These are phyloP conservation scores for Campylomormyrus numenius DNA, from an alignment of 2,113 vertebrate genomes.

Conservation along the genomic window DNA sequence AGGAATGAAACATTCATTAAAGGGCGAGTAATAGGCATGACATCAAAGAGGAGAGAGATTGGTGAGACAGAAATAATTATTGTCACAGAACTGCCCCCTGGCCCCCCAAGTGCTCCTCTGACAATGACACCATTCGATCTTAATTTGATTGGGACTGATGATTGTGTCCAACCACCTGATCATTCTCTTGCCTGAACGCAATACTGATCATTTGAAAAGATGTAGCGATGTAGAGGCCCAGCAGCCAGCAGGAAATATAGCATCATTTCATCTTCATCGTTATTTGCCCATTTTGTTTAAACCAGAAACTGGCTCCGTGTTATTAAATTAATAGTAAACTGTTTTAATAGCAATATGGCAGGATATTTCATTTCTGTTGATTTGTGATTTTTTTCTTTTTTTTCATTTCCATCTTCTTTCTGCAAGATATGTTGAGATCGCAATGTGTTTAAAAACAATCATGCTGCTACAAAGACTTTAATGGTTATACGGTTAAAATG, in stretches of 20 bases:
- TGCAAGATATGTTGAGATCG: not conserved
- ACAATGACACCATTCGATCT: not conserved
- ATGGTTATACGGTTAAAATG: not conserved
- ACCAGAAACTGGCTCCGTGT: not conserved
- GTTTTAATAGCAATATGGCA: not conserved
- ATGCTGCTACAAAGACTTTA: not conserved
- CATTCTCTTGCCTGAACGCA: not conserved
- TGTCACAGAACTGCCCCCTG: not conserved
- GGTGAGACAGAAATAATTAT: not conserved
- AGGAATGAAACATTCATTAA: conserved; percentile 5
- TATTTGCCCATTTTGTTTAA: not conserved
- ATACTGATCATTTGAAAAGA: not conserved
- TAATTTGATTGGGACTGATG: not conserved
- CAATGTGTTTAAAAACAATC: not conserved
- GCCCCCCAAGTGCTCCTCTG: not conserved
- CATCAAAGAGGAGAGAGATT: not conserved
- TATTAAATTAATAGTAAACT: not conserved
- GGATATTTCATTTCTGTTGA: not conserved
- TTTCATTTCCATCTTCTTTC: not conserved
- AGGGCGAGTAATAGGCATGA: not conserved
- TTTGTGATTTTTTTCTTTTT: not conserved
- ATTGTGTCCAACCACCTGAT: not conserved
- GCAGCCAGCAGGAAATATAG: not conserved
- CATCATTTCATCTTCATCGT: not conserved
- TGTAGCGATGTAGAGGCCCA: not conserved